Evolutionary conservation across 2,797 vertebrate genomes (phyloP), one percentile per base, ranked within the genome.

Genomic region (Cynodonichthys magdalenae): DNA sequence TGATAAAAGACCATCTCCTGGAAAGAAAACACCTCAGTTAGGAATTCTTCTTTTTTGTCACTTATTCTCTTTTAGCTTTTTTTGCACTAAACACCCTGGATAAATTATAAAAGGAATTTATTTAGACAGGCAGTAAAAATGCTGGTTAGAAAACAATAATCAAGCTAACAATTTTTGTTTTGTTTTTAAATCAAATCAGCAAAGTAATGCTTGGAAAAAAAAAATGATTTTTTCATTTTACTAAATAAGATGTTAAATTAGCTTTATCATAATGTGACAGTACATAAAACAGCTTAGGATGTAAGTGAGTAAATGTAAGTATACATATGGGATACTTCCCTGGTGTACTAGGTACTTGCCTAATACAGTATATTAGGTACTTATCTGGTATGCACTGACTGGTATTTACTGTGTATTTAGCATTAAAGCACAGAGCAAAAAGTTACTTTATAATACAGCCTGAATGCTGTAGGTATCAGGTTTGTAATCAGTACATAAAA

Each of bases 1-100:
- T 29, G 34, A 62, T 9, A 50, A 59, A 69, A 75, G 65, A 85
- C 3, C 59, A 6, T 51, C 24, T 46, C 28, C 34, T 36, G 9
- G 8, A 36, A 36, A 50, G 59, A 57, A 58, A 75, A 52, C 24
- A 28, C 28, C 36, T 64, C 18, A 66, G 42, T 71, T 46, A 20
- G 39, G 64, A 17, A 19, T 14, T 28, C 47, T 24, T 45, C 15
- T 59, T 66, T 4, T 56, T 3, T 49, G 29, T 29, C 48, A 46
- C 15, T 15, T 65, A 31, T 61, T 57, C 28, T 53, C 4, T 7
- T 55, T 58, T 60, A 61, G 19, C 58, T 29, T 53, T 34, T 55
- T 28, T 66, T 24, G 24, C 24, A 3, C 24, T 24, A 24, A 24
- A 24, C 24, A 24, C 24, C 24, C 24, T 24, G 24, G 24, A 24